Conservation (phyloP, 2,113 vertebrate genomes). For the Archocentrus centrarchus region DNA sequence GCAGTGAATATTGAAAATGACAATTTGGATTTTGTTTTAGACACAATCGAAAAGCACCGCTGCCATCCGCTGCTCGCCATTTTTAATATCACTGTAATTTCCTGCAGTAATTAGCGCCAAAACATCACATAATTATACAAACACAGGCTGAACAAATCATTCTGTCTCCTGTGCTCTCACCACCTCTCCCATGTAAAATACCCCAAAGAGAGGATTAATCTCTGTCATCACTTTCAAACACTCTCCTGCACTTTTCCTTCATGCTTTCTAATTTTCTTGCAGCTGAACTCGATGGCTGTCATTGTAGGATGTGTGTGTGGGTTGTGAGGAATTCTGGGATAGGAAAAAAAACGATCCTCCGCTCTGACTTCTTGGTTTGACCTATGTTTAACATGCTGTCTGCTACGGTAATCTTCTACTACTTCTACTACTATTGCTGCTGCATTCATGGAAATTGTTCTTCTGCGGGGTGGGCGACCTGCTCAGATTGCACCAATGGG, state of each 20-base stretch:
- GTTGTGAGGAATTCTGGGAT: constrained; percentile 77
- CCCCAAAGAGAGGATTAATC: constrained; percentile 23
- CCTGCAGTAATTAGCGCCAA: constrained; percentile 36
- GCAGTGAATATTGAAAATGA: constrained; percentile 51
- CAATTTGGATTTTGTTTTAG: constrained; percentile 49
- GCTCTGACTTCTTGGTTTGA: constrained; percentile 70
- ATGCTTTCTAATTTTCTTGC: constrained; percentile 13
- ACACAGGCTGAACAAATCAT: constrained; percentile 37
- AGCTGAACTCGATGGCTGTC: constrained; percentile 61
- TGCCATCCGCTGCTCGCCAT: background rate
- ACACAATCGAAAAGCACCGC: constrained; percentile 44
- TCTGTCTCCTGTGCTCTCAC: background rate
- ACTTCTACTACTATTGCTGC: constrained; percentile 36
- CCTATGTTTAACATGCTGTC: constrained; percentile 72
- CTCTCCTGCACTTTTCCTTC: constrained; percentile 18
- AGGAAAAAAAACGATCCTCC: constrained; percentile 68
- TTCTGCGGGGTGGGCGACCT: constrained; percentile 47
- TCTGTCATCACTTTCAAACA: constrained; percentile 43
- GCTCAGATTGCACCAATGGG: constrained; percentile 36
- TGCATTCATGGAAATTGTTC: constrained; percentile 40
- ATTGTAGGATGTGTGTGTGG: constrained; percentile 76
- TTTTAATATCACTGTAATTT: constrained; percentile 56
- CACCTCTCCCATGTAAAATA: constrained; percentile 24
- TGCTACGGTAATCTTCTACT: constrained; percentile 64
- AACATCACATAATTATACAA: constrained; percentile 37